Conservation (phyloP, 2,888 invertebrate genomes). For the Sisyra nigra region DNA sequence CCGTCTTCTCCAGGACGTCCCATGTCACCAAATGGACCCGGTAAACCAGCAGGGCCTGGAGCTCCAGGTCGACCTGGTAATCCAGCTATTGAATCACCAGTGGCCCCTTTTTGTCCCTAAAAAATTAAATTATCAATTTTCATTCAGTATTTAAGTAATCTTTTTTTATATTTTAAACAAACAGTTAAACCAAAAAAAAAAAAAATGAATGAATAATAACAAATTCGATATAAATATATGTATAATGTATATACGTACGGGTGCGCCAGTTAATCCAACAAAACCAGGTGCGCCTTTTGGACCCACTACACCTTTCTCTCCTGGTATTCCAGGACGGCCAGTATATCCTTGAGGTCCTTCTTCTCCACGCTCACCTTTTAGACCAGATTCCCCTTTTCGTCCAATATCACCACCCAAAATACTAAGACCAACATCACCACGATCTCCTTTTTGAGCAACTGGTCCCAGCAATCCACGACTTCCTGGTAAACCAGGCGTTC, state of each 20-base stretch:
- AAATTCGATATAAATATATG: neutral
- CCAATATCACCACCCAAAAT: slow-evolving; percentile 33
- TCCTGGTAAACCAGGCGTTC: slow-evolving; percentile 20
- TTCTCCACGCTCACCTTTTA: slow-evolving; percentile 25
- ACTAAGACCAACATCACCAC: slow-evolving; percentile 36
- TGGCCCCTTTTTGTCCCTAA: slow-evolving; percentile 20
- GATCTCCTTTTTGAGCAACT: slow-evolving; percentile 32
- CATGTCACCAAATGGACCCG: slow-evolving; percentile 22
- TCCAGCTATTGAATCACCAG: slow-evolving; percentile 20
- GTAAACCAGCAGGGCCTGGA: slow-evolving; percentile 17
- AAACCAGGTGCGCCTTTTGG: slow-evolving; percentile 25
- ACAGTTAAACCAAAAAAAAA: neutral
- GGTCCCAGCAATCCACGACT: slow-evolving; percentile 18
- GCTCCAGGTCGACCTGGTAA: slow-evolving; percentile 22
- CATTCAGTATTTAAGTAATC: neutral
- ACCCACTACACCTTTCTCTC: slow-evolving; percentile 22
- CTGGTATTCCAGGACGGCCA: slow-evolving; percentile 21
- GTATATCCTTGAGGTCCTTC: slow-evolving; percentile 25
- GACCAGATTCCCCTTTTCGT: slow-evolving; percentile 21
- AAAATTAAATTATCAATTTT: slow-evolving; percentile 1
- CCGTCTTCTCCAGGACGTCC: slow-evolving; percentile 24
- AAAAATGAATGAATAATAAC: neutral
- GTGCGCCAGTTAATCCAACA: slow-evolving; percentile 15
- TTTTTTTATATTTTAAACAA: neutral
- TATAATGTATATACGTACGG: slow-evolving; percentile 10